These are phyloP conservation scores for Liolophura sinensis DNA, from an alignment of 1,140 invertebrate species.

Conservation along the genomic window DNA sequence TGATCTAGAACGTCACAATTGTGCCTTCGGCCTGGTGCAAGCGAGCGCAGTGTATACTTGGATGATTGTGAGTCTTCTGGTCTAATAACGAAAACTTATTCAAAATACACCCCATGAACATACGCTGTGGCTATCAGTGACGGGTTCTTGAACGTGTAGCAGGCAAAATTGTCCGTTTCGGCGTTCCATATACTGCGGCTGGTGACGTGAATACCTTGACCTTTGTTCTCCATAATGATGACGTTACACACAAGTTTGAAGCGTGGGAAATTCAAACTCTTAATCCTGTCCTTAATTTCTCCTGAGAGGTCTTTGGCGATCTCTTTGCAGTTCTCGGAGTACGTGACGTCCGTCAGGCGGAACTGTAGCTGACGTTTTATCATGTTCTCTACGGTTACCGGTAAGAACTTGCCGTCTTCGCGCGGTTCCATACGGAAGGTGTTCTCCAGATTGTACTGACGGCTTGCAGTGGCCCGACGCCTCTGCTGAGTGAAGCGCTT, in stretches of 20 bases:
- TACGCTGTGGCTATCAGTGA: slow-evolving; percentile 38
- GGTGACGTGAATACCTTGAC: slow-evolving; percentile 37
- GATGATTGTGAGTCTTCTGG: too few species aligned
- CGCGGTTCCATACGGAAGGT: slow-evolving; percentile 37
- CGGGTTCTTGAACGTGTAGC: slow-evolving; percentile 34
- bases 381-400: slow-evolving; percentile 21
- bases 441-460: slow-evolving; percentile 27
- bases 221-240: slow-evolving; percentile 45
- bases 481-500: slow-evolving; percentile 25
- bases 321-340: slow-evolving; percentile 23
- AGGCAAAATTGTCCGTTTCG: slow-evolving; percentile 40
- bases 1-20: too few species aligned
- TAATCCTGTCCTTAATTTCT: slow-evolving; percentile 32
- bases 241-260: slow-evolving; percentile 50
- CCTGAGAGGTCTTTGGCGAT: slow-evolving; percentile 25
- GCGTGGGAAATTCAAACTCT: slow-evolving; percentile 34
- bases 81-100: slow-evolving; percentile 21
- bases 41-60: too few species aligned
- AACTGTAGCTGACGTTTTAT: slow-evolving; percentile 24
- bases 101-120: slow-evolving; percentile 48
- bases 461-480: slow-evolving; percentile 6
- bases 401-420: slow-evolving; percentile 21
- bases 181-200: slow-evolving; percentile 46
- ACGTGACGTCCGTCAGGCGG: slow-evolving; percentile 24
- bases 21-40: too few species aligned